Base-by-base conservation (phyloP, 2,888 invertebrate genomes). In the Muscina levida region DNA sequence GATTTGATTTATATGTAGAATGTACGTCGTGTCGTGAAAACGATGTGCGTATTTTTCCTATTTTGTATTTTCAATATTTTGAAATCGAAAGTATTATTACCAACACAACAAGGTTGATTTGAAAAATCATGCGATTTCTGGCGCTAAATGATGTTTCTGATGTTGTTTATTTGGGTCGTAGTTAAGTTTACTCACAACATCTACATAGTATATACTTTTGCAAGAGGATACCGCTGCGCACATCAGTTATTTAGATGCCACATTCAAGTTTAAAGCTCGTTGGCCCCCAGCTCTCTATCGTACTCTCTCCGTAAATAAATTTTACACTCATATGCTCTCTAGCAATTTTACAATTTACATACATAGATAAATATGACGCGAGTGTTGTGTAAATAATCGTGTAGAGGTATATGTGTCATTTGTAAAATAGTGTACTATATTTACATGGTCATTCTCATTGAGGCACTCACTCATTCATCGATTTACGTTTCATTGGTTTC, bases 391-490 rank as follows among this genome's bases (percentile, higher is more conserved):
- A 31, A 31, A 31, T 31, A 31, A 5, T 8, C 31, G 31, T n/a
- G n/a, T 31, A 31, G 31, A 5, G 31, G 8, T 22, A 13, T 56
- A 13, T 56, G 26, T 26, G 24, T 26, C 56, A 26, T 62, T 39
- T 62, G 42, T 62, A 62, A 62, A 39, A 39, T 39, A 15, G 62
- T 42, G 39, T 62, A 31, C 31, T 31, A 42, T 48, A 48, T 48
- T 62, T 62, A 62, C 62, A 62, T 62, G 62, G 62, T 22, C 62
- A 59, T 56, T 56, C 56, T 13, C 26, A 13, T 56, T 39, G 15
- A 17, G 26, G 26, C 57, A 57, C 37, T 57, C 57, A 37, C 37
- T 51, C 51, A 17, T 39, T 39, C 10, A 26, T 6, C 13, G 31
- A n/a, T 15, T 8, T 10, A 22, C 22, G 62, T 13, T 1, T 39